phyloP scores from a whole-genome alignment of 2,797 vertebrate genomes.

The Enteromius trimaculatus region DNA sequence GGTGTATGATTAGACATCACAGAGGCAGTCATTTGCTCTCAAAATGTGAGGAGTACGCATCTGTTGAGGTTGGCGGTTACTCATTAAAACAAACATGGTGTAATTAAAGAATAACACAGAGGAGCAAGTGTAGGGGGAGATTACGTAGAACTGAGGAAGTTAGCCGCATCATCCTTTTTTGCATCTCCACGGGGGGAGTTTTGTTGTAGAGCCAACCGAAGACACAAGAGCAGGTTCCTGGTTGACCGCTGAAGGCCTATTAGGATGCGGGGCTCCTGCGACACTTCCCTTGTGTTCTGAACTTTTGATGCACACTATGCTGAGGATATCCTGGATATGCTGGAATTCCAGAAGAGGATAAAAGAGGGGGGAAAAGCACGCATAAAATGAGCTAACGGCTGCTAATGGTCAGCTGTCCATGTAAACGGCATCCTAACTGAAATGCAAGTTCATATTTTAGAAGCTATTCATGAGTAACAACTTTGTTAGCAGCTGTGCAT shows the following conservation, averaged over 20 bases:
- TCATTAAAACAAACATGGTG: slow-evolving; percentile 56
- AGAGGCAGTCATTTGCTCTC: slow-evolving; percentile 34
- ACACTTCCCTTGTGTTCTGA: background rate
- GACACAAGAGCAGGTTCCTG: slow-evolving; percentile 62
- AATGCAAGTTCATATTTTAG: background rate
- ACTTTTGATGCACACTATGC: background rate
- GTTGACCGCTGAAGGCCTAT: slow-evolving; percentile 61
- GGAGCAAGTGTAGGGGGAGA: slow-evolving; percentile 41
- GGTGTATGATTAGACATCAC: slow-evolving; percentile 41
- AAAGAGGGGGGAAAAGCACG: background rate
- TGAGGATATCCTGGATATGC: background rate
- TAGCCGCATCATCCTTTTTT: slow-evolving; percentile 28
- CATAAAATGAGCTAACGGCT: background rate
- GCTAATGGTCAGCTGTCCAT: background rate
- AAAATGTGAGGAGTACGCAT: slow-evolving; percentile 33
- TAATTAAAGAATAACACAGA: slow-evolving; percentile 64
- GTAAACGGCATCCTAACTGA: background rate
- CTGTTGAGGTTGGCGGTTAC: slow-evolving; percentile 38
- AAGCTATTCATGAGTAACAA: slow-evolving; percentile 5
- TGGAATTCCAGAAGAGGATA: background rate
- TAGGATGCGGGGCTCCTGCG: background rate
- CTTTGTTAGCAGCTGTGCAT: background rate
- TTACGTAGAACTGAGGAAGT: slow-evolving; percentile 5
- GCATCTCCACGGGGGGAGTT: slow-evolving; percentile 44
- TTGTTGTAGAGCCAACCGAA: slow-evolving; percentile 66